Evolutionary conservation across 2,113 vertebrate species (phyloP).

Genomic region (Tetraodon nigroviridis): DNA sequence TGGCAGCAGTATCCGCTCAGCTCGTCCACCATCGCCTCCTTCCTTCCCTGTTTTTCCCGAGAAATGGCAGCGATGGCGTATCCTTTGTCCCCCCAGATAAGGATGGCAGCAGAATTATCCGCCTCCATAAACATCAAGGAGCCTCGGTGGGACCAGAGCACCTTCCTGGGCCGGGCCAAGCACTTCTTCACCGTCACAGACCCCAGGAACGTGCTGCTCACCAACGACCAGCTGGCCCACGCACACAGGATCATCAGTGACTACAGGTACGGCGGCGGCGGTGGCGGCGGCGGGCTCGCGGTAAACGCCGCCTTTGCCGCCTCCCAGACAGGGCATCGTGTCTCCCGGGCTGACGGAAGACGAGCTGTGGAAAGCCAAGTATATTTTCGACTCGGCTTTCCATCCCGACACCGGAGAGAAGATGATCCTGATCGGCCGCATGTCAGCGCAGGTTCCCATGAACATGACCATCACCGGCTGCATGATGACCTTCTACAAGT

Average conservation of each 20-base stretch:
- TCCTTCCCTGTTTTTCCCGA: not conserved
- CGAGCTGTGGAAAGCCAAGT: slow-evolving; percentile 94
- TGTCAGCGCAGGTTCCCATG: slow-evolving; percentile 98
- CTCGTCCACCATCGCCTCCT: not conserved
- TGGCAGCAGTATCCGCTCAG: not conserved
- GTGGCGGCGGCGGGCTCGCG: not conserved
- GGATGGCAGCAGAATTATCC: slow-evolving; percentile 86
- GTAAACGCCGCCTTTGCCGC: not conserved
- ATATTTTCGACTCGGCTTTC: slow-evolving; percentile 94
- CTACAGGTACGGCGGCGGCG: slow-evolving; percentile 80
- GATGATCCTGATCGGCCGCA: slow-evolving; percentile 95
- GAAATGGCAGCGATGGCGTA: too few species aligned
- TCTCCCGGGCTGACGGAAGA: slow-evolving; percentile 90
- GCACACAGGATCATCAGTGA: slow-evolving; percentile 84
- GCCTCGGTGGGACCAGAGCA: slow-evolving; percentile 95
- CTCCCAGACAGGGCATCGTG: slow-evolving; percentile 81
- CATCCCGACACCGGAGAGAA: slow-evolving; percentile 97
- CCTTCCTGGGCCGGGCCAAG: slow-evolving; percentile 86
- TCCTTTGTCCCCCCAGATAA: slow-evolving; percentile 54
- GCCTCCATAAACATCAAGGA: slow-evolving; percentile 92
- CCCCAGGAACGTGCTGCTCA: slow-evolving; percentile 89
- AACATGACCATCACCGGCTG: slow-evolving; percentile 99
- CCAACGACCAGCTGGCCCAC: slow-evolving; percentile 81
- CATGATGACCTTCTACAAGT: slow-evolving; percentile 99
- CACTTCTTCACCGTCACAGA: slow-evolving; percentile 99